These are phyloP conservation scores for Protobothrops flavoviridis DNA, from an alignment of 2,113 vertebrate genomes.

Conservation along the genomic window DNA sequence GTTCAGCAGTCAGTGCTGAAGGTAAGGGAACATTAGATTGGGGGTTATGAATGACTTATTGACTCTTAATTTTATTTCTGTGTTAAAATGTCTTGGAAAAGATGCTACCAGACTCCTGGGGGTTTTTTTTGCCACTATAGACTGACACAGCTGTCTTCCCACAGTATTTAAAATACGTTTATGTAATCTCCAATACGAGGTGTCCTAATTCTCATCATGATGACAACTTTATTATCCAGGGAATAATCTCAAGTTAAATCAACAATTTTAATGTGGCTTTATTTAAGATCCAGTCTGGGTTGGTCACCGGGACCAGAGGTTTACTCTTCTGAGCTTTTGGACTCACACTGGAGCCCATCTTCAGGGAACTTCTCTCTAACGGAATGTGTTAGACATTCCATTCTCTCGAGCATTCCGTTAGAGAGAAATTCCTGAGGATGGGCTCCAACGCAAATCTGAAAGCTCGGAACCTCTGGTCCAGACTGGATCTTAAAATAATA, in stretches of 20 bases:
- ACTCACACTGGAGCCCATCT: not conserved
- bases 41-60: not conserved
- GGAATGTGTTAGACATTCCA: not conserved
- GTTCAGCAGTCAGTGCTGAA: slow-evolving; percentile 92
- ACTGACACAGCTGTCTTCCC: not conserved
- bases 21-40: slow-evolving; percentile 67
- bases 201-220: not conserved
- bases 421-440: not conserved
- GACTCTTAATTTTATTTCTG: not conserved
- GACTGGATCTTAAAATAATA: not conserved
- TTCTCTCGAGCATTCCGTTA: not conserved
- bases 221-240: not conserved
- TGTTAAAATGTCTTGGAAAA: not conserved
- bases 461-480: not conserved
- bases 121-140: not conserved
- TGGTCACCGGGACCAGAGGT: not conserved
- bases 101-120: not conserved
- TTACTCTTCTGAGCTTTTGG: not conserved
- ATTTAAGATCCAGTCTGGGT: not conserved
- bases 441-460: not conserved
- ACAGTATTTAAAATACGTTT: not conserved
- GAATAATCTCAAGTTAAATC: not conserved
- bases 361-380: not conserved
- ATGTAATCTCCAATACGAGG: not conserved
- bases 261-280: not conserved